phyloP scores from a whole-genome alignment of 1,140 invertebrate species.

The Trichonephila clavata region DNA sequence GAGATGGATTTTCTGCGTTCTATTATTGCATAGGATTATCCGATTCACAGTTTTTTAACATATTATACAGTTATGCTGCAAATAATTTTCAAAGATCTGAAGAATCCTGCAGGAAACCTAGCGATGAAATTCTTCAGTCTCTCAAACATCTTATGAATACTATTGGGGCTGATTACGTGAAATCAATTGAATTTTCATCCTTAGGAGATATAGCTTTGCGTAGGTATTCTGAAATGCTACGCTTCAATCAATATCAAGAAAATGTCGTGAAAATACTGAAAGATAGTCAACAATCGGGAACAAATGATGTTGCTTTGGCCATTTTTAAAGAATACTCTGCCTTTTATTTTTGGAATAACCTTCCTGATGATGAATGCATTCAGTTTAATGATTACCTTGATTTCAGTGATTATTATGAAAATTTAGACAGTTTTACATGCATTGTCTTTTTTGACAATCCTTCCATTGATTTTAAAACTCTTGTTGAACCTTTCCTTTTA shows the following conservation, averaged over 20 bases:
- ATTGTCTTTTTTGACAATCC: neutral
- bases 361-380: neutral
- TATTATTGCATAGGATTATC: neutral
- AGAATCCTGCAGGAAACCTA: neutral
- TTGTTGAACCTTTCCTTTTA: neutral
- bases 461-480: neutral
- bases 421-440: neutral
- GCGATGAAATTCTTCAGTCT: neutral
- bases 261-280: conserved; percentile 5
- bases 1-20: neutral
- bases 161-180: neutral
- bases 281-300: neutral
- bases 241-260: neutral
- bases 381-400: neutral
- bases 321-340: neutral
- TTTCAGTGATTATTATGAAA: neutral
- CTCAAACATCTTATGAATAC: neutral
- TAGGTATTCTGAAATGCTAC: neutral
- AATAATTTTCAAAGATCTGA: neutral
- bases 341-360: neutral
- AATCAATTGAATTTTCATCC: neutral
- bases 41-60: neutral
- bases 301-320: neutral
- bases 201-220: neutral
- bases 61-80: neutral